phyloP scores from a whole-genome alignment of 2,113 vertebrate species.

The Elephas maximus region DNA sequence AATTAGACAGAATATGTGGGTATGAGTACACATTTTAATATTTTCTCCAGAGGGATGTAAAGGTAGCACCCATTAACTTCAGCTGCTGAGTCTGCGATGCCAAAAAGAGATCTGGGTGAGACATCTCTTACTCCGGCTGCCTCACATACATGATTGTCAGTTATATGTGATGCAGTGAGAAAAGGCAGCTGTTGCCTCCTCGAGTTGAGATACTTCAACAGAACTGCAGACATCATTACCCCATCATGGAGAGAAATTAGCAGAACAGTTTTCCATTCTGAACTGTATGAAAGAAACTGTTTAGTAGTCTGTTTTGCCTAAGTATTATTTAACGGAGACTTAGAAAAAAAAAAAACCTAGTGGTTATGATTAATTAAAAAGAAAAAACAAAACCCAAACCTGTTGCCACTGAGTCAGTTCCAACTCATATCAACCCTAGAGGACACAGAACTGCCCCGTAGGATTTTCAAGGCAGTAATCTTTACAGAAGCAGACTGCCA shows the following conservation, averaged over 20 bases:
- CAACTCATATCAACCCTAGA: background rate
- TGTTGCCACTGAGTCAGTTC: background rate
- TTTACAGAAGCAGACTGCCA: background rate
- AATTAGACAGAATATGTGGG: background rate
- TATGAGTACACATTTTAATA: background rate
- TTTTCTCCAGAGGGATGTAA: constrained; percentile 33
- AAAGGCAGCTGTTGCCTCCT: background rate
- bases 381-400: no score
- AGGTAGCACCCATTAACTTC: background rate
- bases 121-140: background rate
- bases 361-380: background rate
- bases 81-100: background rate
- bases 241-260: background rate
- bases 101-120: background rate
- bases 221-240: constrained; percentile 31
- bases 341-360: background rate
- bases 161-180: background rate
- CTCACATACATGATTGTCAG: background rate
- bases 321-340: background rate
- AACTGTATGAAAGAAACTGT: constrained; percentile 39
- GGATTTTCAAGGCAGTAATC: background rate
- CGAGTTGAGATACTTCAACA: constrained; percentile 26
- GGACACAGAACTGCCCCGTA: background rate
- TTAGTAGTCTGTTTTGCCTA: background rate
- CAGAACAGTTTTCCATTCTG: background rate